phyloP scores from a whole-genome alignment of 2,113 vertebrate species.

The Hydrolagus affinis region DNA sequence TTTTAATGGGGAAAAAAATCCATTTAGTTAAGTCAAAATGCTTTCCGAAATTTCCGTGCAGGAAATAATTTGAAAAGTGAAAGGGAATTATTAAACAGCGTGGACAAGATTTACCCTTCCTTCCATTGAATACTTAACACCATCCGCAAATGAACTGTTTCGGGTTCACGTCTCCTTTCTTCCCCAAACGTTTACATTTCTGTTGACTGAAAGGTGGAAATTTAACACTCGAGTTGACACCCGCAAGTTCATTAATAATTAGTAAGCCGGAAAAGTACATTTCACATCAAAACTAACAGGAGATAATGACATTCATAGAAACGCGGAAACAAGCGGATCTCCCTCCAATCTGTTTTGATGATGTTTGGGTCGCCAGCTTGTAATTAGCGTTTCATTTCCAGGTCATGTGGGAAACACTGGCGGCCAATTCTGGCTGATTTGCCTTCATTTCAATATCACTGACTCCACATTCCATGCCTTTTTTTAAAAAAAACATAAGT shows the following conservation, averaged over 20 bases:
- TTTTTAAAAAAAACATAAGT: background rate
- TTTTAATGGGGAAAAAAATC: background rate
- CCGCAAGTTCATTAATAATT: background rate
- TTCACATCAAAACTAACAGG: background rate
- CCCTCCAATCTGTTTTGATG: background rate
- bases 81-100: background rate
- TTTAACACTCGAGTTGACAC: background rate
- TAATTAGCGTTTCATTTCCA: constrained; percentile 5
- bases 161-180: background rate
- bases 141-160: background rate
- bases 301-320: background rate
- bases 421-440: background rate
- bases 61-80: background rate
- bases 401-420: background rate
- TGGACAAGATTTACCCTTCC: background rate
- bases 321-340: background rate
- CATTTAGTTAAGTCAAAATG: background rate
- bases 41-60: background rate
- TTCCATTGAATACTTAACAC: background rate
- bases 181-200: background rate
- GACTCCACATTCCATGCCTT: background rate
- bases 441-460: background rate
- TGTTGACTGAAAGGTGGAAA: too few species aligned
- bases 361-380: background rate
- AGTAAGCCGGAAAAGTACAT: background rate